These are phyloP conservation scores for Eutolmus rufibarbis DNA, from an alignment of 2,888 invertebrate species.

Conservation along the genomic window DNA sequence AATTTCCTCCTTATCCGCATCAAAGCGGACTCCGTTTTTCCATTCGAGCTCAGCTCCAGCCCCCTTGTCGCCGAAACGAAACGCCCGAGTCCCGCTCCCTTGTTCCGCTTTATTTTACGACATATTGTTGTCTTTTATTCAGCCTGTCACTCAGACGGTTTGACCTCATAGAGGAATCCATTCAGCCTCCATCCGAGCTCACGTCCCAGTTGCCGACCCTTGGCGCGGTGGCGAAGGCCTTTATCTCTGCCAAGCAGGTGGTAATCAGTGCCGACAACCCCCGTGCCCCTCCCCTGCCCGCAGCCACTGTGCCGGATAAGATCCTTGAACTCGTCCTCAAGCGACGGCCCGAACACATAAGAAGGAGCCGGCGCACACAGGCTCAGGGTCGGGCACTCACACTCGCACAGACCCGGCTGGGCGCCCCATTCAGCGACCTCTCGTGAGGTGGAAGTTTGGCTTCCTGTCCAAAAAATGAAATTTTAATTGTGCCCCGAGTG, in stretches of 20 bases:
- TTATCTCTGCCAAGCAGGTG: neutral
- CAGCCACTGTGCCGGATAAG: neutral
- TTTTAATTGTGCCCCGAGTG: conserved; percentile 10
- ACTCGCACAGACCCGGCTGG: neutral
- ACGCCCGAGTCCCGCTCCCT: neutral
- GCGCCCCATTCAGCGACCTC: neutral
- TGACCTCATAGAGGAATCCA: conserved; percentile 1
- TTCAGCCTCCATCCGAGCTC: neutral
- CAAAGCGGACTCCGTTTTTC: neutral
- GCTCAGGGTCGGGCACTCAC: neutral
- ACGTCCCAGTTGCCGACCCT: neutral
- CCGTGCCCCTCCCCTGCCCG: neutral
- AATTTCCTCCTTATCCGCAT: neutral
- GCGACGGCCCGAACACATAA: neutral
- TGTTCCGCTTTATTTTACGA: conserved; percentile 1
- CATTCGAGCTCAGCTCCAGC: neutral
- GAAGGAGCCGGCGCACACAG: neutral
- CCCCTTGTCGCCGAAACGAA: neutral
- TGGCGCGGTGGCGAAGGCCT: neutral
- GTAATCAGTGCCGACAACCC: conserved; percentile 14
- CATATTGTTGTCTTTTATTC: neutral
- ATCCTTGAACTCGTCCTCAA: neutral
- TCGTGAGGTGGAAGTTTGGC: neutral
- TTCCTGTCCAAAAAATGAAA: conserved; percentile 14
- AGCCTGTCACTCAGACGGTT: conserved; percentile 1